Evolutionary conservation across 2,113 vertebrate genomes (phyloP), one percentile per base, ranked within the genome.

Genomic region (Solea solea): DNA sequence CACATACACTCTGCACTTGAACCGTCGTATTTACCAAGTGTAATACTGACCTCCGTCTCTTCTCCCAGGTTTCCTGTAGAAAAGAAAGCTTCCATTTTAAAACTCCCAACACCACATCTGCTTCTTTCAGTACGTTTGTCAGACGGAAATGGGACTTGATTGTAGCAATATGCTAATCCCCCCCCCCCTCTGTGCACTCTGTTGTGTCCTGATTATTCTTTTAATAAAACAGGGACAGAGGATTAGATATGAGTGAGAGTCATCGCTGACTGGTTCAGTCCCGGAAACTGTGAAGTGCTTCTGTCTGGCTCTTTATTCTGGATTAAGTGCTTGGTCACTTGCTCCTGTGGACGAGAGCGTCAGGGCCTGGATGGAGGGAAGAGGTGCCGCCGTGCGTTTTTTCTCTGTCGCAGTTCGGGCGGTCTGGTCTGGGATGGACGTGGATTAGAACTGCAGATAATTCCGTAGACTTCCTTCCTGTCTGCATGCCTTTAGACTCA

Each of bases 1-100:
- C 85, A 90, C 87, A 87, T 90, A 79, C 86, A 85, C 85, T 63
- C 81, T 64, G 79, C 55, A 27, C 61, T 67, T 69, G 61, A 84
- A 53, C 3, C 75, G 81, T 78, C 67, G 76, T 74, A 81, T 80
- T 80, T 78, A 73, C 68, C 73, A 72, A 13, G 54, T 78, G 83
- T 89, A 90, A 91, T 81, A 91, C 90, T 89, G 85, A 89, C 84
- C 81, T 86, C 76, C 9, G 78, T 69, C 75, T 85, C 69, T 60
- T 72, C 72, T 64, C 72, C 48, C 58, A 45, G 66, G 68, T 42
- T 39, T 72, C 83, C 77, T 84, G 81, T 57, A 73, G 68, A 52
- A 63, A 57, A 58, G 53, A 72, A 55, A 57, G 14, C 53, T 13
- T 6, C 11, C 0, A 0, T 21, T 28, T 27, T 3, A 25, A 46